phyloP scores from a whole-genome alignment of 1,140 invertebrate genomes.

The Musca vetustissima region DNA sequence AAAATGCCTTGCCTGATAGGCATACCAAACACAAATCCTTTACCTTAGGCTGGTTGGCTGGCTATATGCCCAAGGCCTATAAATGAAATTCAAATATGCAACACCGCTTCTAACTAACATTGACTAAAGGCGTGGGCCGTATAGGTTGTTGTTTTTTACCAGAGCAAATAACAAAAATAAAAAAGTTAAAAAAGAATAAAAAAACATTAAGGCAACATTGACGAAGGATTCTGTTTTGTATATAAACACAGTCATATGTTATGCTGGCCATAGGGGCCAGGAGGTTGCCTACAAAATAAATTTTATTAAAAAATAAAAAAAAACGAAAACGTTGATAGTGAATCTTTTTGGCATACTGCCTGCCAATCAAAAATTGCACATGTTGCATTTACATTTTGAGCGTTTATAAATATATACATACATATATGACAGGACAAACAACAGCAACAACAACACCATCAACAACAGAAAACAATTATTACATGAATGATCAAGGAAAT shows the following conservation, averaged over 20 bases:
- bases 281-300: background rate
- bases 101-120: background rate
- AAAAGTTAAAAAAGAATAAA: no score
- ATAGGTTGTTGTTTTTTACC: background rate
- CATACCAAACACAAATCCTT: no score
- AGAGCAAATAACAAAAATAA: background rate
- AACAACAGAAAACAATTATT: slow-evolving; percentile 1
- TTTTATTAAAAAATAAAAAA: background rate
- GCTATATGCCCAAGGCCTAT: no score
- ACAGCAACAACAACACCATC: background rate
- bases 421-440: background rate
- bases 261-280: background rate
- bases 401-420: no score
- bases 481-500: slow-evolving; percentile 7
- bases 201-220: background rate
- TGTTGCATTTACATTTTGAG: slow-evolving; percentile 21
- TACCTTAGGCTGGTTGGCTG: no score
- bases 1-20: no score
- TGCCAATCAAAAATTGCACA: slow-evolving; percentile 19
- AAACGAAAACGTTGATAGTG: no score
- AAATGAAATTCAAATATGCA: no score
- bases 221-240: slow-evolving; percentile 5
- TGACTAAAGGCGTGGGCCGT: background rate
- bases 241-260: slow-evolving; percentile 10
- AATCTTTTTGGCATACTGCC: slow-evolving; percentile 15